Evolutionary conservation across 1,140 invertebrate species (phyloP).

Genomic region (Drosophila obscura): DNA sequence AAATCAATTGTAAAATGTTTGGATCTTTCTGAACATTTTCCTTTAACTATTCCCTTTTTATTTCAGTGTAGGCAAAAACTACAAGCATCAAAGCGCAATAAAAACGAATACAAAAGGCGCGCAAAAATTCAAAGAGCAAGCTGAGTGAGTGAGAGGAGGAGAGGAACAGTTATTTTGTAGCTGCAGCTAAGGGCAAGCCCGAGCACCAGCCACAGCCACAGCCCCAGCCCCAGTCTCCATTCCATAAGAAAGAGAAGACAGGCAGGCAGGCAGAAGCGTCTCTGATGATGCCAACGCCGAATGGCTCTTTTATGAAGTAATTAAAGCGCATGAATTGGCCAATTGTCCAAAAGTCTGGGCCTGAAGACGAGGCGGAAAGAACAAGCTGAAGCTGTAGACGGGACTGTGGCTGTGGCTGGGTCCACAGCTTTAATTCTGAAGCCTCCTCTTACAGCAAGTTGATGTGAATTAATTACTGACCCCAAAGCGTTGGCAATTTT

Average conservation of each 20-base stretch:
- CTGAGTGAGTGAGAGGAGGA: conserved; percentile 16
- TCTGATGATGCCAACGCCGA: conserved; percentile 14
- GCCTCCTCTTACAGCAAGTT: conserved; percentile 42
- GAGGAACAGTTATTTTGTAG: conserved; percentile 27
- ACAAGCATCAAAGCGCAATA: conserved; percentile 48
- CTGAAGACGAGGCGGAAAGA: not conserved
- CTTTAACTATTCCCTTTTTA: too few species aligned
- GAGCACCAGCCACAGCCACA: too few species aligned
- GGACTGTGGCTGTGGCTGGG: too few species aligned
- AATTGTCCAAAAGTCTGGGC: conserved; percentile 54
- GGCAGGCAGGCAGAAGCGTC: too few species aligned
- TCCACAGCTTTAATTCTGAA: too few species aligned
- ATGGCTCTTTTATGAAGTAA: conserved; percentile 74
- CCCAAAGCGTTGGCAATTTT: conserved; percentile 68
- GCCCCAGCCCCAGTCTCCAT: too few species aligned
- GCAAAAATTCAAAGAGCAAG: conserved; percentile 48
- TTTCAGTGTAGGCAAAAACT: conserved; percentile 20
- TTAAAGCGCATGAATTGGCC: conserved; percentile 81
- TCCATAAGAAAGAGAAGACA: too few species aligned
- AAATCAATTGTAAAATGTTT: too few species aligned
- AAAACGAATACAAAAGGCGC: conserved; percentile 50
- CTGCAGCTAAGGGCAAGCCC: conserved; percentile 1
- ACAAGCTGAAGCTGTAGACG: too few species aligned
- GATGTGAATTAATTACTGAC: conserved; percentile 81
- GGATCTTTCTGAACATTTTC: too few species aligned